Evolutionary conservation across 2,888 invertebrate species (phyloP), one percentile per base, ranked within the genome.

Genomic region (Poecilus cupreus): DNA sequence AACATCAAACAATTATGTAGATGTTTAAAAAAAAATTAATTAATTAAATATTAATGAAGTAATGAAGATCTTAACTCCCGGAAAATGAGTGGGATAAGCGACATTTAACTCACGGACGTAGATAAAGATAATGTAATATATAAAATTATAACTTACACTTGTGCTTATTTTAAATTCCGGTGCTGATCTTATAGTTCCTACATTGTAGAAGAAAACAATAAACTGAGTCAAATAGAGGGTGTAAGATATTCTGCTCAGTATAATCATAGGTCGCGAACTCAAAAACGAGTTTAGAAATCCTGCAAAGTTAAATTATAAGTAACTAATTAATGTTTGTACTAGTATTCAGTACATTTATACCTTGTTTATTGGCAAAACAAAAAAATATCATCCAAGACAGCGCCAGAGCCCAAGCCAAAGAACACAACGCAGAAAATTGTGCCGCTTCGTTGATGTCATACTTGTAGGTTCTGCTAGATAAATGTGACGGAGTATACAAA

Each of bases 221-320:
- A 94, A 94, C 86, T 93, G 93, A 37, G 92, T 90, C 37, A 94
- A 89, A 84, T 94, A 94, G 80, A 94, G 89, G 0, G 94, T 92
- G 84, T 94, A 94, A 0, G 94, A 93, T 26, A 94, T 90, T 49
- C 92, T 91, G 84, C 94, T 94, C 83, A 94, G 90, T 81, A 94
- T 86, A 5, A 92, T 88, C 83, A 94, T 86, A 11, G 92, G 91
- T 16, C 91, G 90, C 68, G 91, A 91, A 83, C 92, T 90, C 0
- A 93, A 88, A 4, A 93, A 83, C 60, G 87, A 87, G 32, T 91
- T 90, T 20, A 93, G 84, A 74, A 89, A 86, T 80, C 91, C 93
- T 93, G 86, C 11, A 87, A 83, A 74, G 43, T 24, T n/a, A 1
- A 37, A 24, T 46, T 64, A 18, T 51, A 5, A 80, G 43, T n/a